Conservation (phyloP, 2,888 invertebrate genomes). For the Agrilus biguttatus region DNA sequence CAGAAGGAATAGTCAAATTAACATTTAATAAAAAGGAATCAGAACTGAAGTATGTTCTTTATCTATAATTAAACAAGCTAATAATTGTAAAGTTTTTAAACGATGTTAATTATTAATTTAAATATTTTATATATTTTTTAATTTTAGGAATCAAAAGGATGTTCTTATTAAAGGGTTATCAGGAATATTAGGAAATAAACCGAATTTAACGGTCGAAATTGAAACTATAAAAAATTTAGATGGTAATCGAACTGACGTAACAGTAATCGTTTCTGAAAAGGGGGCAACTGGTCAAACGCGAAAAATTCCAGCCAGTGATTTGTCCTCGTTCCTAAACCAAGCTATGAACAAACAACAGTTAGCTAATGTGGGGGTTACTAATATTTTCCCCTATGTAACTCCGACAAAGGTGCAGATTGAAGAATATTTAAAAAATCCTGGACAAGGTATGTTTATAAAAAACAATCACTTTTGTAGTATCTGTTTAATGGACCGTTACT, state of each 20-base stretch:
- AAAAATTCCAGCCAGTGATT: conserved; percentile 57
- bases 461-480: not conserved
- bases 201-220: conserved; percentile 64
- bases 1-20: conserved; percentile 80
- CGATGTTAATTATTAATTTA: too few relatives aligned
- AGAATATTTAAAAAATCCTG: conserved; percentile 83
- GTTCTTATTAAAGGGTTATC: conserved; percentile 50
- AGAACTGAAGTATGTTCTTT: conserved; percentile 53
- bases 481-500: too few relatives aligned
- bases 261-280: conserved; percentile 61
- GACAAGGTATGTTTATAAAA: conserved; percentile 40
- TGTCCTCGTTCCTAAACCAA: conserved; percentile 56
- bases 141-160: conserved; percentile 51
- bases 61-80: not conserved
- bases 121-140: conserved; percentile 1
- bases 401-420: conserved; percentile 68
- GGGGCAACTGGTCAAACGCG: conserved; percentile 47
- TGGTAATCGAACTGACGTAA: conserved; percentile 61
- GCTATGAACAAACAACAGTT: conserved; percentile 58
- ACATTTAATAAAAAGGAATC: conserved; percentile 68
- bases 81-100: not conserved
- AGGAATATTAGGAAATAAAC: conserved; percentile 68
- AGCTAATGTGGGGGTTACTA: conserved; percentile 52
- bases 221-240: conserved; percentile 65
- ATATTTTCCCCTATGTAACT: conserved; percentile 56